Evolutionary conservation across 2,888 invertebrate species (phyloP).

Genomic region (Oxystoma pomonae): DNA sequence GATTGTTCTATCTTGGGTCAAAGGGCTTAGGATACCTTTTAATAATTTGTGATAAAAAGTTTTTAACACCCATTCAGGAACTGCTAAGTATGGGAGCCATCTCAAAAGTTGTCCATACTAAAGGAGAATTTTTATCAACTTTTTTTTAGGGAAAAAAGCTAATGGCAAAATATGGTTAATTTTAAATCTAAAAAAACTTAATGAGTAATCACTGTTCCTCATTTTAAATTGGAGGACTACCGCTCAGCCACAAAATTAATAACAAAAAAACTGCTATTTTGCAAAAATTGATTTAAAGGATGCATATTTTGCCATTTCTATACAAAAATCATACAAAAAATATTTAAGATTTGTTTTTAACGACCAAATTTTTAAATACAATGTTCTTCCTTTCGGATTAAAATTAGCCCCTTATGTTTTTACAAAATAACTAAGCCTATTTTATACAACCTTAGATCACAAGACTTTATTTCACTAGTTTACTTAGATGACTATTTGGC

Average conservation of each 20-base stretch:
- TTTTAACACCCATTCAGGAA: background rate
- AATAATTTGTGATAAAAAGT: background rate
- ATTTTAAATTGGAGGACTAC: background rate
- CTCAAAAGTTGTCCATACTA: background rate
- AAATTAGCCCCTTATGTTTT: background rate
- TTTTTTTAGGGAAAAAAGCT: background rate
- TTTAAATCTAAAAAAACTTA: background rate
- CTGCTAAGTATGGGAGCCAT: background rate
- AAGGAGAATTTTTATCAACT: slow-evolving; percentile 1
- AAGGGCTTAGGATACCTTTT: background rate
- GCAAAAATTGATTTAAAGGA: background rate
- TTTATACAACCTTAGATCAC: background rate
- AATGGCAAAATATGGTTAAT: background rate
- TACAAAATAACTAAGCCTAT: background rate
- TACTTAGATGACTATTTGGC: too few species aligned
- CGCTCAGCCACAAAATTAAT: background rate
- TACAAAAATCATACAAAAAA: background rate
- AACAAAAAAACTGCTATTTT: background rate
- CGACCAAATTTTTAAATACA: too few species aligned
- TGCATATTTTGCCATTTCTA: background rate
- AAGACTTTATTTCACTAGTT: background rate
- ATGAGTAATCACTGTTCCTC: background rate
- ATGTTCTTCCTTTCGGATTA: too few species aligned
- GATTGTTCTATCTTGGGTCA: background rate
- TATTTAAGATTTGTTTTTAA: background rate